These are phyloP conservation scores for Brachionus plicatilis DNA, from an alignment of 1,140 invertebrate species.

Conservation along the genomic window DNA sequence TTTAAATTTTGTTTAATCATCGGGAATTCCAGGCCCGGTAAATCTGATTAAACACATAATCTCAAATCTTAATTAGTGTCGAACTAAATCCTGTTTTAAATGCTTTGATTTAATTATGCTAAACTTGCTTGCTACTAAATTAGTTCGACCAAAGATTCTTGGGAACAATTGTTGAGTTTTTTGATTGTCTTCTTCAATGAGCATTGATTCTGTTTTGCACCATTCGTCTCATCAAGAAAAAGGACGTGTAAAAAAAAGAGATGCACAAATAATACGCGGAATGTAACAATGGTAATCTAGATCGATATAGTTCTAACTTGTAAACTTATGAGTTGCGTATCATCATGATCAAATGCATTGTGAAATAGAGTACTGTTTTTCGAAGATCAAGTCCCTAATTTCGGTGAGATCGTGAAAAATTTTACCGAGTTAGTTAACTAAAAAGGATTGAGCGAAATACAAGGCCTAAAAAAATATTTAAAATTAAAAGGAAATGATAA, in stretches of 20 bases:
- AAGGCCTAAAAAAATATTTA: slow-evolving; percentile 11
- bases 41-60: background rate
- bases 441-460: slow-evolving; percentile 6
- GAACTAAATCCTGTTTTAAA: background rate
- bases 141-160: background rate
- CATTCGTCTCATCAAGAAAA: background rate
- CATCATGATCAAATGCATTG: background rate
- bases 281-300: background rate
- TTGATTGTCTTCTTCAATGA: background rate
- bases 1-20: background rate
- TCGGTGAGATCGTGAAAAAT: background rate
- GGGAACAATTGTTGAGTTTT: background rate
- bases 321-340: background rate
- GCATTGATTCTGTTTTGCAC: background rate
- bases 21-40: background rate
- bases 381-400: background rate
- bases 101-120: background rate
- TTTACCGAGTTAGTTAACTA: background rate
- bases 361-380: background rate
- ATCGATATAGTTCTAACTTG: background rate
- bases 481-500: background rate
- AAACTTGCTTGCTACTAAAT: background rate
- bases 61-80: background rate
- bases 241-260: background rate
- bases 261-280: background rate